Conservation (phyloP, 2,888 invertebrate species). For the Vanessa cardui region DNA sequence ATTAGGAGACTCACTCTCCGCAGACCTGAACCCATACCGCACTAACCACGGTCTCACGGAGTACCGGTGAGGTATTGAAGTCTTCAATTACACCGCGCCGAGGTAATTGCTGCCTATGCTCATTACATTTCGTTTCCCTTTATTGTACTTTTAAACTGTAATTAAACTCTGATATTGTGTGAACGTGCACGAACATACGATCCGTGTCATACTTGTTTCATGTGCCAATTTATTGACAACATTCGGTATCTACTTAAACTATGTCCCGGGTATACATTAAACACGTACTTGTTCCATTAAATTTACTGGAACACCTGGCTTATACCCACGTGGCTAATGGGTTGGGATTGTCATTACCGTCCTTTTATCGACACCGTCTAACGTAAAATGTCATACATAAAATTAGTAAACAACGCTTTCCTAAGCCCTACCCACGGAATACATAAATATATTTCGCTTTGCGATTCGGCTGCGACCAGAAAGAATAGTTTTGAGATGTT, state of each 20-base stretch:
- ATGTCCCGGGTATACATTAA: too few species aligned
- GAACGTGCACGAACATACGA: constrained; percentile 3
- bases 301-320: neutral
- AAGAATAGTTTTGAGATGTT: constrained; percentile 15
- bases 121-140: constrained; percentile 26
- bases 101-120: constrained; percentile 21
- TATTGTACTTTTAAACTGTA: constrained; percentile 25
- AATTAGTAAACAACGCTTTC: neutral
- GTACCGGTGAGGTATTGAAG: constrained; percentile 10
- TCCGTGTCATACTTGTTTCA: neutral
- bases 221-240: neutral
- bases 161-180: constrained; percentile 13
- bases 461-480: constrained; percentile 9
- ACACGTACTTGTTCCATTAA: neutral
- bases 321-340: too few species aligned
- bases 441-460: neutral
- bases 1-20: neutral
- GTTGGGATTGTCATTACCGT: too few species aligned
- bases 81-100: constrained; percentile 18
- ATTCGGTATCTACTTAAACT: neutral
- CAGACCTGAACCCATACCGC: neutral
- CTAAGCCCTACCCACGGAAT: neutral
- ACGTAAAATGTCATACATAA: neutral
- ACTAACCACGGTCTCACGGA: neutral
- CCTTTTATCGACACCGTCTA: too few species aligned